These are phyloP conservation scores for Actinia equina DNA, from an alignment of 64 coral and sea anemone species.

Conservation along the genomic window DNA sequence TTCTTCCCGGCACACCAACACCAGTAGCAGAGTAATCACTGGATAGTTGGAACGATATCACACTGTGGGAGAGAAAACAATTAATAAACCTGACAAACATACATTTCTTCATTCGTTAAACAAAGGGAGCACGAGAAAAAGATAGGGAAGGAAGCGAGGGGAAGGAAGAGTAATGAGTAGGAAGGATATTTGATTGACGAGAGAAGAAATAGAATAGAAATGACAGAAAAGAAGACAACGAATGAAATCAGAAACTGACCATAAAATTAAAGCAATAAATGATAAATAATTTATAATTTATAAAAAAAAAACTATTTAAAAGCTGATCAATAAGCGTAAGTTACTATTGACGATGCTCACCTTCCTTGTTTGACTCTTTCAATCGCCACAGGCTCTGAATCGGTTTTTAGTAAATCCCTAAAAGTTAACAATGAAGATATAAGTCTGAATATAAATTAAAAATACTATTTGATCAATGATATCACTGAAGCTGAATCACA, in stretches of 20 bases:
- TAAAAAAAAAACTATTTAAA: too few species aligned
- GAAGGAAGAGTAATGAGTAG: not conserved
- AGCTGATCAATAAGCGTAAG: too few species aligned
- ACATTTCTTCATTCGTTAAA: not conserved
- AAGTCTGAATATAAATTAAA: not conserved
- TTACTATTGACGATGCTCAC: slow-evolving; percentile 6
- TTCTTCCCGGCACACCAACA: slow-evolving; percentile 77
- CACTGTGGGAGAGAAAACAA: slow-evolving; percentile 25
- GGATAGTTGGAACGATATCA: slow-evolving; percentile 72
- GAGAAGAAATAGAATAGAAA: not conserved
- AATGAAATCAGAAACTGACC: too few species aligned
- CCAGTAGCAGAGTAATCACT: slow-evolving; percentile 82
- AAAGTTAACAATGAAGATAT: not conserved
- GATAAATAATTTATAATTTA: too few species aligned
- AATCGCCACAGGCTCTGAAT: slow-evolving; percentile 53
- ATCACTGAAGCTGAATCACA: too few species aligned
- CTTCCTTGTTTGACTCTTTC: slow-evolving; percentile 72
- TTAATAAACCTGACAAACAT: not conserved
- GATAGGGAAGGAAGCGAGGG: not conserved
- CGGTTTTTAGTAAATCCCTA: slow-evolving; percentile 76
- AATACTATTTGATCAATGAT: not conserved
- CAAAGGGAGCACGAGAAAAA: not conserved
- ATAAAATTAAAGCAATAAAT: too few species aligned
- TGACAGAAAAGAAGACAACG: not conserved
- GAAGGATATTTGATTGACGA: not conserved